phyloP scores from a whole-genome alignment of 1,140 invertebrate genomes.

The Atopsyche davidsoni region DNA sequence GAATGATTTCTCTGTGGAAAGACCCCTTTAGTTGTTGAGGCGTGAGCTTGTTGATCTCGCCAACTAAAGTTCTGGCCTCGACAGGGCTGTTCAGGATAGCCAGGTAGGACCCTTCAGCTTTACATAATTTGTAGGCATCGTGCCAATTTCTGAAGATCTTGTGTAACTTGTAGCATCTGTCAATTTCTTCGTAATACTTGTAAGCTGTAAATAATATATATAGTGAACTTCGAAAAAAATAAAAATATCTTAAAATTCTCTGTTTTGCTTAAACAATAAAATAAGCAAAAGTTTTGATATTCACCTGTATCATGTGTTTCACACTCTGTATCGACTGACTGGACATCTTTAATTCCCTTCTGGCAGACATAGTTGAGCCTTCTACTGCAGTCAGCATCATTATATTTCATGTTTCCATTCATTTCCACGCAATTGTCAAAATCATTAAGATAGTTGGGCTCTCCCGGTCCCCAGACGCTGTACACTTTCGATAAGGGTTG shows the following conservation, averaged over 20 bases:
- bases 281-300: too few relatives aligned
- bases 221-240: too few relatives aligned
- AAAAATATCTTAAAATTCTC: not conserved
- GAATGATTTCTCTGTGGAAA: constrained; percentile 7
- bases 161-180: constrained; percentile 40
- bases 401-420: not conserved
- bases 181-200: not conserved
- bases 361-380: constrained; percentile 1
- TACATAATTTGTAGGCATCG: constrained; percentile 36
- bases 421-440: constrained; percentile 2
- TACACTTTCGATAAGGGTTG: not conserved
- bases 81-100: constrained; percentile 37
- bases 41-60: not conserved
- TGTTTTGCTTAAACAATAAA: too few relatives aligned
- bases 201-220: constrained; percentile 4
- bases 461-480: not conserved
- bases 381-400: not conserved
- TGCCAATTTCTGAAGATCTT: constrained; percentile 35
- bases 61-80: constrained; percentile 31
- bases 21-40: not conserved
- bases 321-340: not conserved
- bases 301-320: constrained; percentile 4
- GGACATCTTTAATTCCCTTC: not conserved
- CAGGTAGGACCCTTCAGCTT: constrained; percentile 35
- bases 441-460: constrained; percentile 5